Evolutionary conservation across 2,797 vertebrate genomes (phyloP), one percentile per base, ranked within the genome.

Genomic region (Paramormyrops hopkinsi): DNA sequence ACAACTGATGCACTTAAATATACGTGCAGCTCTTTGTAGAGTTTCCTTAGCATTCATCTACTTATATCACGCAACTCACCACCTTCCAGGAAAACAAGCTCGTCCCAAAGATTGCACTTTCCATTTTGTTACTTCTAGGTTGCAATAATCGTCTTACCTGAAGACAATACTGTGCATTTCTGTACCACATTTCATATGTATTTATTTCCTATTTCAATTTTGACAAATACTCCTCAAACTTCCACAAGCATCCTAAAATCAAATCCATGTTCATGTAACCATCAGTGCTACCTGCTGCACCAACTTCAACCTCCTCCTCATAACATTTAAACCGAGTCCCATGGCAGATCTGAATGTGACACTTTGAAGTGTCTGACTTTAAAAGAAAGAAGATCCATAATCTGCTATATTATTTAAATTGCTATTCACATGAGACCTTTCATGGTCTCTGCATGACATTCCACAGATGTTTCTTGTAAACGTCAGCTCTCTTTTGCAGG

Each of bases 401-500:
- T 82, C 44, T 82, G 48, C 33, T 59, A n/a, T 44, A 87, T 59
- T 87, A 85, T 65, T 65, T 33, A 62, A 59, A 62, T 44, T 48
- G 17, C 54, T 54, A 65, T 46, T 73, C 89, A 79, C 62, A 79
- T 11, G 37, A 87, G 3, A n/a, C 89, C 62, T 46, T 86, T 88
- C 56, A 88, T 7, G 56, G 19, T 69, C 56, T 48, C 56, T 33
- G 29, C 48, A 8, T 65, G 50, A 56, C 56, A 88, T 9, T 29
- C 56, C 44, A 65, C 86, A 87, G 29, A 76, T 12, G 51, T 86
- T 69, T 53, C 56, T 14, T 25, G 29, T 41, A 50, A 53, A 69
- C 5, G 50, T 37, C 33, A 22, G 7, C n/a, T 54, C 19, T 41
- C 65, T 19, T 54, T 37, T 37, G 56, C 82, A 9, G 12, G 56